Base-by-base conservation (phyloP, 2,113 vertebrate species). In the Puntigrus tetrazona region DNA sequence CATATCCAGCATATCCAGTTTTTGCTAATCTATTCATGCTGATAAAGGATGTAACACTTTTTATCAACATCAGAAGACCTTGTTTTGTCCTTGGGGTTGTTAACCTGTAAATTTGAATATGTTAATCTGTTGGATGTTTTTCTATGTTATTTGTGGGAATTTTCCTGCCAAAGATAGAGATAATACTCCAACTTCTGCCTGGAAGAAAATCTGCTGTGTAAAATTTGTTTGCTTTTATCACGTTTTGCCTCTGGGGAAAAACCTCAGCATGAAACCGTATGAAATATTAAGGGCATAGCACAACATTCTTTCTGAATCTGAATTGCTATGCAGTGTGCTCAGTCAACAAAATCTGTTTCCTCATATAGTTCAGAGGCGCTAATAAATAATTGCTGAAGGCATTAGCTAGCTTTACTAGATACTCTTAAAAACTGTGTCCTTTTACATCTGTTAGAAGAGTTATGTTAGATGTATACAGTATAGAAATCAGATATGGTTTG, bases 171-270 rank as follows among this genome's bases (percentile, higher is more conserved):
- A 38, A 83, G 72, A 85, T 87, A 65, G 57, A 82, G 77, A 81
- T 63, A 85, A 87, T 80, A 18, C 47, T 31, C n/a, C 45, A 69
- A 78, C 75, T 78, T 86, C 57, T 72, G 29, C 38, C 29, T 61
- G 10, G 77, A n/a, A 83, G 82, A 84, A 45, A 75, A 43, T 14
- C 25, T 67, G 70, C 69, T 41, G 65, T 22, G 55, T 81, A 75
- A 25, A 80, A 81, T 81, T 43, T 85, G 83, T 74, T 80, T 80
- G 31, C 67, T 85, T 82, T 85, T 81, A 85, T 85, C 79, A 81
- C 72, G 27, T 80, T 81, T 81, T 5, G 55, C 84, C 77, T 47
- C 55, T 25, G 22, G n/a, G 77, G 67, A 63, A 78, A 81, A 73
- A 74, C 77, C 84, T 74, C 84, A 74, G 77, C 67, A 50, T 59